phyloP scores from a whole-genome alignment of 2,113 vertebrate genomes.

The Eptatretus burgeri region DNA sequence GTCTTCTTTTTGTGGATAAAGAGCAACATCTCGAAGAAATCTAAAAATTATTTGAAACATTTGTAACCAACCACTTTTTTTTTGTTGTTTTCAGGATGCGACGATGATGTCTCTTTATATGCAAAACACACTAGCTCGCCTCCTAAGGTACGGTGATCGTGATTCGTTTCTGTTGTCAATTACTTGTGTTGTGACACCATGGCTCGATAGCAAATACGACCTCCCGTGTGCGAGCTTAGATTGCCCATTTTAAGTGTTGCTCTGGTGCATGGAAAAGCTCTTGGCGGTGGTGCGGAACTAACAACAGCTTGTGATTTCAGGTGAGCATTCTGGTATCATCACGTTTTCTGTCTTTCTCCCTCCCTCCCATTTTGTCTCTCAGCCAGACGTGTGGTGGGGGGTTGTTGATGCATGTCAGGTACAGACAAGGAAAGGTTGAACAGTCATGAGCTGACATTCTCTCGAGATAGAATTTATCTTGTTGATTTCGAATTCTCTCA shows the following conservation, averaged over 20 bases:
- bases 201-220: background rate
- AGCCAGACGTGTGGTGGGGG: too few species aligned
- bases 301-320: constrained; percentile 81
- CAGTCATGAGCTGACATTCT: too few species aligned
- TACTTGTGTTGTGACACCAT: background rate
- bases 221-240: constrained; percentile 20
- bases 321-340: constrained; percentile 15
- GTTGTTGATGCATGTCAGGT: too few species aligned
- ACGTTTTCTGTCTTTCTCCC: too few species aligned
- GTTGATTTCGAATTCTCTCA: too few species aligned
- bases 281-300: constrained; percentile 71
- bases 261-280: constrained; percentile 46
- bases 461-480: too few species aligned
- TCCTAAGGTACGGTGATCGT: constrained; percentile 33
- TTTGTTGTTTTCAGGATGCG: constrained; percentile 31
- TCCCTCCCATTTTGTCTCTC: too few species aligned
- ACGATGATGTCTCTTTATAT: constrained; percentile 80
- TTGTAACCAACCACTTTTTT: background rate
- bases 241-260: constrained; percentile 66
- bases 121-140: constrained; percentile 55
- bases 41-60: background rate
- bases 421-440: too few species aligned
- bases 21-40: background rate
- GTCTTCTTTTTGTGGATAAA: background rate
- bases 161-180: background rate